Percentiles rank a stretch among this genome's conserved stretches.
Conservation (phyloP, 2,888 invertebrate species). For the Cataglyphis cursor region DNA sequence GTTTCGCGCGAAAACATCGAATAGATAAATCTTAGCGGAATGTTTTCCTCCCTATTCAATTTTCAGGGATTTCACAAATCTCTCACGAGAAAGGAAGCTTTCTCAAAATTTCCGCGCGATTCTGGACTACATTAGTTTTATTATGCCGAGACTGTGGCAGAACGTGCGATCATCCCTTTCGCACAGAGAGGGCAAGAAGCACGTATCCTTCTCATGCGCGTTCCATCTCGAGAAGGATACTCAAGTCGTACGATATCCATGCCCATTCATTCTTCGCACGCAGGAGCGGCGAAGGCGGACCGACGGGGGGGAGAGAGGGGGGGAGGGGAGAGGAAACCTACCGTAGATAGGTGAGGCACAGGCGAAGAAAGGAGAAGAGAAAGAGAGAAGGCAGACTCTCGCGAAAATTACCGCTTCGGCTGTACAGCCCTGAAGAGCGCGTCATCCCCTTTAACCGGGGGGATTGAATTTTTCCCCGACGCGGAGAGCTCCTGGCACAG, state of each 20-base stretch:
- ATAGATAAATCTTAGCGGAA: slow-evolving; percentile 16
- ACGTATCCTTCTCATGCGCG: slow-evolving; percentile 26
- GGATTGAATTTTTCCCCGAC: slow-evolving; percentile 85
- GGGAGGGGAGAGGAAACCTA: background rate
- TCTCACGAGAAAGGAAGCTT: background rate
- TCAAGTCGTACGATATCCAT: slow-evolving; percentile 48
- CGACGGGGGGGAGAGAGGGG: background rate
- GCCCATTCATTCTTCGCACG: slow-evolving; percentile 61
- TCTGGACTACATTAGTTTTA: slow-evolving; percentile 33
- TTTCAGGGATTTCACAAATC: slow-evolving; percentile 23
- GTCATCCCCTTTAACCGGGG: slow-evolving; percentile 84
- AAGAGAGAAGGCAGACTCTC: slow-evolving; percentile 56
- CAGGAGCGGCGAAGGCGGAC: slow-evolving; percentile 23
- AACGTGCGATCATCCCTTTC: background rate
- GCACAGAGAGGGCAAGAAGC: slow-evolving; percentile 4
- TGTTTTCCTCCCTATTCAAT: background rate
- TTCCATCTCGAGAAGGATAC: slow-evolving; percentile 32
- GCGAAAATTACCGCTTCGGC: slow-evolving; percentile 73
- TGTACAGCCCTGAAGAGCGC: slow-evolving; percentile 75
- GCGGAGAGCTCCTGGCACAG: slow-evolving; percentile 78
- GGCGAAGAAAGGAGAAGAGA: background rate
- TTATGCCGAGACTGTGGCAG: background rate
- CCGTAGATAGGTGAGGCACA: background rate
- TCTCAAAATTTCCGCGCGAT: slow-evolving; percentile 30
- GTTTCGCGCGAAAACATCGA: background rate